phyloP scores from a whole-genome alignment of 1,140 invertebrate species.

The Brachionus calyciflorus region DNA sequence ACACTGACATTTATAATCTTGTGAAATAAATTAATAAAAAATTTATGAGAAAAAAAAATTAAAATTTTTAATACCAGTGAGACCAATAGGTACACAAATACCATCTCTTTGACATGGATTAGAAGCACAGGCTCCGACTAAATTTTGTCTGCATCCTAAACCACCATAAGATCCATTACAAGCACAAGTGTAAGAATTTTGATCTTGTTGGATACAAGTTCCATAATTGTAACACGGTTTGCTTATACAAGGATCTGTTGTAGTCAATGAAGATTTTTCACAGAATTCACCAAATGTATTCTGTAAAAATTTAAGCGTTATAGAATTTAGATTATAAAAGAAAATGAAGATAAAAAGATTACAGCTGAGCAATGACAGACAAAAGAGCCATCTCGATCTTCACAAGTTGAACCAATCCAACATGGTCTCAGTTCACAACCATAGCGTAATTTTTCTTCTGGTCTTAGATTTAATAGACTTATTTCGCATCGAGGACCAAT shows the following conservation, averaged over 20 bases:
- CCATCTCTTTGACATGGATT: constrained; percentile 48
- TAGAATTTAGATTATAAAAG: not conserved
- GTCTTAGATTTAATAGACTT: not conserved
- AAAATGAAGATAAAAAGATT: not conserved
- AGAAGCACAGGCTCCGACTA: constrained; percentile 43
- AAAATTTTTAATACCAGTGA: constrained; percentile 41
- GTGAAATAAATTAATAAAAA: not conserved
- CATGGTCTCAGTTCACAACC: constrained; percentile 41
- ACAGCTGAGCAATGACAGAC: constrained; percentile 45
- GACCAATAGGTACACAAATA: constrained; percentile 49
- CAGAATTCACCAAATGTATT: constrained; percentile 41
- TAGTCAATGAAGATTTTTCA: constrained; percentile 31
- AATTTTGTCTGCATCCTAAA: constrained; percentile 31
- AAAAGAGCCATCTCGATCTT: constrained; percentile 43
- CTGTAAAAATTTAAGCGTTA: not conserved
- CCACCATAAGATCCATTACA: constrained; percentile 45
- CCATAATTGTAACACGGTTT: constrained; percentile 45
- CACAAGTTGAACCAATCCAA: constrained; percentile 40
- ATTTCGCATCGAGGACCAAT: constrained; percentile 44
- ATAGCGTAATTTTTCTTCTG: not conserved
- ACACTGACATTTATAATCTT: constrained; percentile 45
- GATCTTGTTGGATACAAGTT: constrained; percentile 32
- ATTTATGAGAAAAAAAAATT: not conserved
- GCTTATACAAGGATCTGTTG: constrained; percentile 35
- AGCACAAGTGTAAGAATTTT: constrained; percentile 40